Evolutionary conservation across 92 coral and sea anemone species (phyloP).

Genomic region (Phymanthus crucifer): DNA sequence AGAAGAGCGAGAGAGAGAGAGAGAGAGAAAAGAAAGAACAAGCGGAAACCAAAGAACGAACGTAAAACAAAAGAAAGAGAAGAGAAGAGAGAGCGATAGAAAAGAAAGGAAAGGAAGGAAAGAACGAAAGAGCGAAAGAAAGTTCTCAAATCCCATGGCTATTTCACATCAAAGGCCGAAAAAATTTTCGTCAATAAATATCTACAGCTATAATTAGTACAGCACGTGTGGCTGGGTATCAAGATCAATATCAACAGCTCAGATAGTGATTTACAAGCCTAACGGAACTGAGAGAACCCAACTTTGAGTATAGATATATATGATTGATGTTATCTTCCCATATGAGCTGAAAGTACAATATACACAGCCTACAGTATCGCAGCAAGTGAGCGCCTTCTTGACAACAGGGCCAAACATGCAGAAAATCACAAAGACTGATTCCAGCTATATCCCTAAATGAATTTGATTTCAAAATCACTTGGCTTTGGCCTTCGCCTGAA

Average conservation of each 20-base stretch:
- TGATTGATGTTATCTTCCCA: conserved; percentile 1
- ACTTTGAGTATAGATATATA: neutral
- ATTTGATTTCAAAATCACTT: neutral
- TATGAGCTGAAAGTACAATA: neutral
- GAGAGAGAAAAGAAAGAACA: no score
- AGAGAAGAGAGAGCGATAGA: no score
- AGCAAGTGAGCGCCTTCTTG: neutral
- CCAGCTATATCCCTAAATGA: neutral
- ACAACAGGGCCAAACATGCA: neutral
- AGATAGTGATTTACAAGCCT: neutral
- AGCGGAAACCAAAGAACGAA: no score
- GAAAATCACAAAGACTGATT: neutral
- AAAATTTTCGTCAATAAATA: neutral
- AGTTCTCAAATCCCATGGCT: no score
- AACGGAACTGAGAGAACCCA: conserved; percentile 1
- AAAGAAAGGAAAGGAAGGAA: no score
- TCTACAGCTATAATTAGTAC: neutral
- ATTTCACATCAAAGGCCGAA: no score
- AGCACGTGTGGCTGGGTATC: neutral
- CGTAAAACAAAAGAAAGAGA: no score
- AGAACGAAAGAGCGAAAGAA: no score
- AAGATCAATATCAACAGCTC: neutral
- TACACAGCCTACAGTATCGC: conserved; percentile 1
- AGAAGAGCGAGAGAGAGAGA: no score
- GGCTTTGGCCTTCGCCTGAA: neutral